Percentiles rank a stretch among this genome's conserved stretches.
Conservation (phyloP, 2,888 invertebrate genomes). For the Petrolisthes manimaculis region DNA sequence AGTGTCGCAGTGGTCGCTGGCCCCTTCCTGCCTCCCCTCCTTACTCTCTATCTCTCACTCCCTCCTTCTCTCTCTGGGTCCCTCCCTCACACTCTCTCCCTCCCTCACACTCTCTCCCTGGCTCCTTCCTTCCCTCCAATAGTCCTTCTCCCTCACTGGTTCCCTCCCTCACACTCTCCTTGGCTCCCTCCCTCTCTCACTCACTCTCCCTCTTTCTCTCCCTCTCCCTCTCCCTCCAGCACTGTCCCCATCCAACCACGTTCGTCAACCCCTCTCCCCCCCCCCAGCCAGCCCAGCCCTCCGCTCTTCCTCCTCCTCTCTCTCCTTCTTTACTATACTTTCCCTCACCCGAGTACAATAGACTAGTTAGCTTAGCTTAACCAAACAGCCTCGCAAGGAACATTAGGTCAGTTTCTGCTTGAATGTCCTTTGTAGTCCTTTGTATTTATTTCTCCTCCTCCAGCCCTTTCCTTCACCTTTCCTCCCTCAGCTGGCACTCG, state of each 20-base stretch:
- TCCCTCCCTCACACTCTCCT: background rate
- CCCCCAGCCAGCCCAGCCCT: background rate
- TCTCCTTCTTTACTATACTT: too few relatives aligned
- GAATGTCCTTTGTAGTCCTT: too few relatives aligned
- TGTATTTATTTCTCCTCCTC: too few relatives aligned
- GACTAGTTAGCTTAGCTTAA: too few relatives aligned
- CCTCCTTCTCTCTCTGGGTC: constrained; percentile 5
- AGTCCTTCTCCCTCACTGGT: background rate
- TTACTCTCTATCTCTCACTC: too few relatives aligned
- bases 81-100: constrained; percentile 6
- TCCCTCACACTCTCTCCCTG: background rate
- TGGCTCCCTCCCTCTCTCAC: constrained; percentile 18
- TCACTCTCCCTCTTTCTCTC: constrained; percentile 26
- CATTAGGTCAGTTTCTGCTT: too few relatives aligned
- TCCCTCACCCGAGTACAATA: too few relatives aligned
- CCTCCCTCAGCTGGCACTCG: too few relatives aligned
- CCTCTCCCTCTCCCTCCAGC: constrained; percentile 20
- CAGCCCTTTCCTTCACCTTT: too few relatives aligned
- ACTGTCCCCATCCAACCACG: constrained; percentile 8
- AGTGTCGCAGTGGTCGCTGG: too few relatives aligned
- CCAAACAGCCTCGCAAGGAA: too few relatives aligned
- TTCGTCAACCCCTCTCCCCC: background rate
- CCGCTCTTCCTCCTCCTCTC: background rate
- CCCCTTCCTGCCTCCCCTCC: too few relatives aligned
- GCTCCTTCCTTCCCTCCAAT: background rate